Conservation (phyloP, 2,888 invertebrate genomes). For the Andrena haemorrhoa region DNA sequence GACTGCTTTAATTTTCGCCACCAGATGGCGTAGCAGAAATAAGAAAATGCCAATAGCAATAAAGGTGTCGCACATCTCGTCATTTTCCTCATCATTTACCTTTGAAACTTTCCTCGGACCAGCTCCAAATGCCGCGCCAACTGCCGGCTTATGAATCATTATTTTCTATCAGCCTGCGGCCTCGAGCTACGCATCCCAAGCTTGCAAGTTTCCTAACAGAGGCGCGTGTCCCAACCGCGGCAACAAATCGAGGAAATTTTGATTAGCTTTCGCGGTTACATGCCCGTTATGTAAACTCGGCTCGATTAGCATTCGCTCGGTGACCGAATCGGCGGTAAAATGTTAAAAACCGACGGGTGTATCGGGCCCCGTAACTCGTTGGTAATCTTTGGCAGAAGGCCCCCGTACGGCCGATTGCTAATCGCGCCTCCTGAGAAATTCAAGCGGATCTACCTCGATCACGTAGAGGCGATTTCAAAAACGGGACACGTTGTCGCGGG, state of each 20-base stretch:
- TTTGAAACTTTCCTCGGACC: too few relatives aligned
- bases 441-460: conserved; percentile 72
- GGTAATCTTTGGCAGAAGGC: conserved; percentile 59
- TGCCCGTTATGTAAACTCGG: conserved; percentile 46
- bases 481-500: conserved; percentile 77
- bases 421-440: conserved; percentile 56
- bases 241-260: conserved; percentile 6
- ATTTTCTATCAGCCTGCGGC: too few relatives aligned
- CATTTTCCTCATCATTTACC: too few relatives aligned
- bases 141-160: too few relatives aligned
- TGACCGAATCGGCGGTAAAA: conserved; percentile 41
- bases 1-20: too few relatives aligned
- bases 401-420: conserved; percentile 50
- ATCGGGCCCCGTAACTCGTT: conserved; percentile 50
- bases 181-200: too few relatives aligned
- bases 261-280: conserved; percentile 33
- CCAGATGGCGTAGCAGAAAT: too few relatives aligned
- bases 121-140: too few relatives aligned
- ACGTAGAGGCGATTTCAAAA: conserved; percentile 80
- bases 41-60: too few relatives aligned
- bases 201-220: neutral
- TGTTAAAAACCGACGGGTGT: conserved; percentile 43
- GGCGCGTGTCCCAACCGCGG: neutral
- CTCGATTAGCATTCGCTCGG: conserved; percentile 46
- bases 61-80: too few relatives aligned